A percentile compares a stretch with the other conserved stretches of the same genome.
Conservation (phyloP, 2,113 vertebrate species). For the Limnothrissa miodon region DNA sequence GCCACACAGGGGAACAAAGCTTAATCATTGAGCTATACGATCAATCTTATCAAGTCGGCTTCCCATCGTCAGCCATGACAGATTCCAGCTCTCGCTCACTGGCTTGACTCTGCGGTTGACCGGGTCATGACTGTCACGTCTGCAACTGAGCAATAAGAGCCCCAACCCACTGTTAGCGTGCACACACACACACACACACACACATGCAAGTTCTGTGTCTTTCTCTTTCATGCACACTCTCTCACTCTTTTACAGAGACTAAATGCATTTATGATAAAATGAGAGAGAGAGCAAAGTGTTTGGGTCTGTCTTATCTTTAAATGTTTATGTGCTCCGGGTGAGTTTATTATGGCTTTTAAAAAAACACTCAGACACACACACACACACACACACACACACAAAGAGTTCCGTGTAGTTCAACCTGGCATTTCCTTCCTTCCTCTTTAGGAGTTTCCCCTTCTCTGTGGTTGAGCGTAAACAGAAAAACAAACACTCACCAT, state of each 20-base stretch:
- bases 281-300: constrained; percentile 19
- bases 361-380: constrained; percentile 28
- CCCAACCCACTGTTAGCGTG: constrained; percentile 6
- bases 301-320: constrained; percentile 36
- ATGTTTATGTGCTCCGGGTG: constrained; percentile 35
- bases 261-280: constrained; percentile 31
- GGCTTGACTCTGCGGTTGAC: background rate
- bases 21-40: background rate
- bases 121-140: background rate
- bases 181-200: too few species aligned
- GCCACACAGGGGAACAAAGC: background rate
- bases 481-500: constrained; percentile 30
- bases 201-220: too few species aligned
- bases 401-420: background rate
- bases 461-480: background rate
- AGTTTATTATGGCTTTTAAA: constrained; percentile 41
- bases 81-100: background rate
- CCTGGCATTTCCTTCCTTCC: constrained; percentile 45
- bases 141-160: background rate
- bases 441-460: constrained; percentile 33
- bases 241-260: constrained; percentile 24
- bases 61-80: background rate
- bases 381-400: constrained; percentile 19
- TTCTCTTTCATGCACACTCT: background rate
- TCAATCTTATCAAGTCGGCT: background rate